These are phyloP conservation scores for Bubalus kerabau DNA, from an alignment of 2,113 vertebrate genomes.

Conservation along the genomic window DNA sequence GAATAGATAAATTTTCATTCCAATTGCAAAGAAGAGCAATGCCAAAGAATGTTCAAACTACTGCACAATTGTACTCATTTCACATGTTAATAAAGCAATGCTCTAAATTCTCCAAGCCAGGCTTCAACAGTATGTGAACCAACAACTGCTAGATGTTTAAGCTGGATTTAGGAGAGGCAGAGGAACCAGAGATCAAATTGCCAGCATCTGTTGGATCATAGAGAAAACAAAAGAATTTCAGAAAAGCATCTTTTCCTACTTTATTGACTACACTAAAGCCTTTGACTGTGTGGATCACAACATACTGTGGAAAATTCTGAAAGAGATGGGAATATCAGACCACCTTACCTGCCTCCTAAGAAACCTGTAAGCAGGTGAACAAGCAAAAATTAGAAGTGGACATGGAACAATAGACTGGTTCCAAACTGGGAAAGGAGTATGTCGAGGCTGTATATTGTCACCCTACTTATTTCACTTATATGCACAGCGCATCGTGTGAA, in stretches of 20 bases:
- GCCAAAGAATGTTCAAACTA: not conserved
- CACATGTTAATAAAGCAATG: not conserved
- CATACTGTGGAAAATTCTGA: not conserved
- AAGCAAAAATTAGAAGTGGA: not conserved
- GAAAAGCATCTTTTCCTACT: not conserved
- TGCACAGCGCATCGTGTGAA: not conserved
- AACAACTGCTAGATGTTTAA: not conserved
- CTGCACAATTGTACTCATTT: not conserved
- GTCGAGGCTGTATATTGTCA: not conserved
- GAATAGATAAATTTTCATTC: not conserved
- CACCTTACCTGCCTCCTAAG: not conserved
- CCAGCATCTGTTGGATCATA: not conserved
- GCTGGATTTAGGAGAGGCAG: not conserved
- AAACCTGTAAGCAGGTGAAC: not conserved
- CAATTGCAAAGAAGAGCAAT: not conserved
- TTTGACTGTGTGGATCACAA: not conserved
- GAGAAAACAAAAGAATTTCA: not conserved
- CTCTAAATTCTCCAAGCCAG: not conserved
- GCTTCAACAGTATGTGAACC: not conserved
- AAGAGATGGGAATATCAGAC: not conserved
- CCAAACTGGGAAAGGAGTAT: not conserved
- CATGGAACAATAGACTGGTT: not conserved
- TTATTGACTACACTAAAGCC: not conserved
- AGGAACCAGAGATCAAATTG: not conserved
- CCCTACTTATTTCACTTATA: not conserved